A percentile compares a stretch with the other conserved stretches of the same genome.
Evolutionary conservation across 2,888 invertebrate species (phyloP).

Genomic region (Coecobrya sp.): DNA sequence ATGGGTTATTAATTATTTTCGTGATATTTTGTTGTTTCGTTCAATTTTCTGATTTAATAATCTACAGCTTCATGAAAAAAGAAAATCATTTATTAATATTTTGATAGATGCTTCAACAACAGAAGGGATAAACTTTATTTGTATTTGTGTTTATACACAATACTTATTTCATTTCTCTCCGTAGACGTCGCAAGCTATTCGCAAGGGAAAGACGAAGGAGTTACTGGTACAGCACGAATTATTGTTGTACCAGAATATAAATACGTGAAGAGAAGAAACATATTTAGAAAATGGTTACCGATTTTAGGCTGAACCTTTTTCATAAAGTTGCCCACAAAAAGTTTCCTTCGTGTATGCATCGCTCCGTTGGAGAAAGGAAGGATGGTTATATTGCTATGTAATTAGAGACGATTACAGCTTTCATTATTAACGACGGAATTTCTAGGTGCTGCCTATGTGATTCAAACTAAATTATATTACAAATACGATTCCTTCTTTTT

Average conservation of each 20-base stretch:
- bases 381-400: slow-evolving; percentile 47
- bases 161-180: neutral
- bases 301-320: slow-evolving; percentile 37
- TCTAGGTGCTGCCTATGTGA: slow-evolving; percentile 29
- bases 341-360: neutral
- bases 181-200: neutral
- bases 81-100: neutral
- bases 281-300: neutral
- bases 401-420: slow-evolving; percentile 75
- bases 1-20: slow-evolving; percentile 62
- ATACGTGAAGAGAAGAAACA: neutral
- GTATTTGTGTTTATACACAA: neutral
- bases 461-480: slow-evolving; percentile 34
- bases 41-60: slow-evolving; percentile 48
- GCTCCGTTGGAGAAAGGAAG: neutral
- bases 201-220: neutral
- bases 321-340: slow-evolving; percentile 42
- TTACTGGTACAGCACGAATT: neutral
- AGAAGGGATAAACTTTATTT: neutral
- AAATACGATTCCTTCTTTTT: slow-evolving; percentile 5
- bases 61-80: neutral
- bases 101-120: neutral
- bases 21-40: slow-evolving; percentile 48
- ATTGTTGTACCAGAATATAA: neutral
- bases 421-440: slow-evolving; percentile 65